phyloP scores from a whole-genome alignment of 2,113 vertebrate genomes.

The Collichthys lucidus region DNA sequence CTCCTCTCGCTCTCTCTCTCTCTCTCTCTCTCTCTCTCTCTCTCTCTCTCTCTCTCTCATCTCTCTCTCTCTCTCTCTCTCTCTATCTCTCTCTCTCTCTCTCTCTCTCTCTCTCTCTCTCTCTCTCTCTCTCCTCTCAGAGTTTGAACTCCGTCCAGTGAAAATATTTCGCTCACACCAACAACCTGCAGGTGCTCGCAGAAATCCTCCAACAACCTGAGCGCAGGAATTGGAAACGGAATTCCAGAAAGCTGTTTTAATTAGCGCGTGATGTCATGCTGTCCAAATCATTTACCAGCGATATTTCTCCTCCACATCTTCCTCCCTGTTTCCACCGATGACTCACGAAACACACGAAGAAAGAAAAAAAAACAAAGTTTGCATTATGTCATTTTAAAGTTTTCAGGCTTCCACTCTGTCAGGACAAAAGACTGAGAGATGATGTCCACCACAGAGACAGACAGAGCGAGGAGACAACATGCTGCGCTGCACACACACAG shows the following conservation, averaged over 20 bases:
- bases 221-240: conserved; percentile 94
- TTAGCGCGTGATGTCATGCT: conserved; percentile 96
- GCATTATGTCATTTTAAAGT: conserved; percentile 82
- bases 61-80: conserved; percentile 27
- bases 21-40: conserved; percentile 37
- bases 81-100: conserved; percentile 74
- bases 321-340: too few species aligned
- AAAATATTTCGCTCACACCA: too few species aligned
- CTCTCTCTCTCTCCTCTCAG: too few species aligned
- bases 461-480: too few species aligned
- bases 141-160: conserved; percentile 92
- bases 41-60: conserved; percentile 58
- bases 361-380: conserved; percentile 68
- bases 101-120: too few species aligned
- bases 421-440: conserved; percentile 20
- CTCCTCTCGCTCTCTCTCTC: conserved; percentile 49
- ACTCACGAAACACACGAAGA: conserved; percentile 84
- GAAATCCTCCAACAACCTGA: conserved; percentile 90
- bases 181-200: conserved; percentile 95
- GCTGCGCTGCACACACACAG: too few species aligned
- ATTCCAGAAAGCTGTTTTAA: conserved; percentile 95
- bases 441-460: conserved; percentile 1
- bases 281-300: conserved; percentile 96
- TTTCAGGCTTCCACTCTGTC: conserved; percentile 43
- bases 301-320: too few species aligned